Base-by-base conservation (phyloP, 2,797 vertebrate genomes). In the Glossophaga mutica region DNA sequence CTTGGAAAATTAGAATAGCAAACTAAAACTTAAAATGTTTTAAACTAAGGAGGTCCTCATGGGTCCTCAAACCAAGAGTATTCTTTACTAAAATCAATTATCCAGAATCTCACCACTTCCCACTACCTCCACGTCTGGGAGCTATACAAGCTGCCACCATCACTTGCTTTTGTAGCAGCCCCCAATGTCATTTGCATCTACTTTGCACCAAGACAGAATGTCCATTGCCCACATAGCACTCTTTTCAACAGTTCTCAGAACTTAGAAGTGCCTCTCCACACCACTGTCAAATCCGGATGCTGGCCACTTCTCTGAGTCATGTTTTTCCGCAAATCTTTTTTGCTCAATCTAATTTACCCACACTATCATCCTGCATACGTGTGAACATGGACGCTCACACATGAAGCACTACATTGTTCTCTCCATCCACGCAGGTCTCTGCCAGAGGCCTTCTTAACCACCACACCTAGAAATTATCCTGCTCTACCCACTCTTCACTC, bases 191-290 rank as follows among this genome's bases (percentile, higher is more conserved):
- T 11, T 65, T 62, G 26, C 18, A 50, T 48, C n/a, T 55, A 50
- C 32, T 77, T 68, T 34, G 14, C 6, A 65, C 18, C 4, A 4
- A 88, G 46, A 82, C 24, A 48, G 57, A 46, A n/a, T 32, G 55
- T 3, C 37, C n/a, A 42, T 82, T 92, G 90, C 57, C 50, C 26
- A 67, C 42, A 79, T 79, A 79, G 29, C 14, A 42, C 86, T 73
- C 15, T 91, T 95, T 93, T 39, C 55, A 89, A 22, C 86, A 52
- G n/a, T 29, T 86, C 76, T 88, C 55, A 83, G 88, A 96, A 46
- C 9, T 14, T 77, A 79, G 71, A 96, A 77, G 50, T 34, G 7
- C 39, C 44, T 46, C 24, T n/a, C 29, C 39, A 18, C 55, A 42
- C 78, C 79, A 84, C 37, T 50, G 4, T 19, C 6, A 3, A 94